These are phyloP conservation scores for Sarcophaga subvicina DNA, from an alignment of 2,888 invertebrate species.

Conservation along the genomic window DNA sequence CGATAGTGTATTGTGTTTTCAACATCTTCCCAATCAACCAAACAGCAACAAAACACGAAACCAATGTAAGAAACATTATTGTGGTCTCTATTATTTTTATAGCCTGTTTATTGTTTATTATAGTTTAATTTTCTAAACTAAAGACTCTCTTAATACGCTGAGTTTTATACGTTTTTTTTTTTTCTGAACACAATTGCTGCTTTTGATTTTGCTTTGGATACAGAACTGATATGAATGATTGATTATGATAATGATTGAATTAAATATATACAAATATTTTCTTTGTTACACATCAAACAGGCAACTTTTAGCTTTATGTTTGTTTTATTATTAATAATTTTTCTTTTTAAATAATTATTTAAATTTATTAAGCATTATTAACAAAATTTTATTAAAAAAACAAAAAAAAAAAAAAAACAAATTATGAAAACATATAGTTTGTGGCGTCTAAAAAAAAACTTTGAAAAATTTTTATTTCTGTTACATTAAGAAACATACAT, in stretches of 20 bases:
- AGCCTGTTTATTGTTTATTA: conserved; percentile 16
- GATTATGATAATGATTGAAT: not conserved
- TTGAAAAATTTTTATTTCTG: conserved; percentile 58
- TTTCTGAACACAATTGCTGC: conserved; percentile 43
- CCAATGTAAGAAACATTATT: not conserved
- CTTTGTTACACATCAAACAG: conserved; percentile 44
- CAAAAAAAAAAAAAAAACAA: conserved; percentile 14
- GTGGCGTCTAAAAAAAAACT: conserved; percentile 39
- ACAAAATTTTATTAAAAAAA: conserved; percentile 55
- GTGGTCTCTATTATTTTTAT: not conserved
- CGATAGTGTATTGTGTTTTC: conserved; percentile 38
- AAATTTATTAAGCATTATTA: conserved; percentile 50
- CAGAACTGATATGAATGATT: conserved; percentile 65
- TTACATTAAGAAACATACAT: conserved; percentile 41
- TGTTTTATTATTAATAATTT: conserved; percentile 13
- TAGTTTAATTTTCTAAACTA: conserved; percentile 54
- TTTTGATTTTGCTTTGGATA: conserved; percentile 58
- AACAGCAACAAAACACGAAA: conserved; percentile 20
- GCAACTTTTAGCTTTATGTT: conserved; percentile 66
- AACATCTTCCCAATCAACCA: not conserved
- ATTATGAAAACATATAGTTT: conserved; percentile 43
- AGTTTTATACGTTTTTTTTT: conserved; percentile 21
- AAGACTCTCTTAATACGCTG: not conserved
- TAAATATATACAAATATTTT: conserved; percentile 47
- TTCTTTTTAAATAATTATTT: conserved; percentile 59